phyloP scores from a whole-genome alignment of 2,113 vertebrate genomes.

The Columbina picui region DNA sequence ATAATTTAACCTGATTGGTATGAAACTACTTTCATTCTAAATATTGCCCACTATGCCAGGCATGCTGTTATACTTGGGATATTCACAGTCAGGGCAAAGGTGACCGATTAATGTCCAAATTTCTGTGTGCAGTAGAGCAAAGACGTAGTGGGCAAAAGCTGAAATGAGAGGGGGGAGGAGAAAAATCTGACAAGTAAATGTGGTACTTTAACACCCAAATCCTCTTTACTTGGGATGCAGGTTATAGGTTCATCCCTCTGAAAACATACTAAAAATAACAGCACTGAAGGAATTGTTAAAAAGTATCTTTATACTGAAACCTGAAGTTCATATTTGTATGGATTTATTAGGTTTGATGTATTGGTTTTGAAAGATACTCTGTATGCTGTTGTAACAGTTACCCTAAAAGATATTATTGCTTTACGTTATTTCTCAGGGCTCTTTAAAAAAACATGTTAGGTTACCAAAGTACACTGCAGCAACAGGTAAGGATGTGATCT shows the following conservation, averaged over 20 bases:
- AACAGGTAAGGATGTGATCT: neutral
- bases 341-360: neutral
- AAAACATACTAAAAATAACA: neutral
- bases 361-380: neutral
- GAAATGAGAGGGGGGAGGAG: neutral
- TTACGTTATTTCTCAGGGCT: neutral
- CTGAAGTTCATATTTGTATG: neutral
- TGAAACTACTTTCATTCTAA: slow-evolving; percentile 15
- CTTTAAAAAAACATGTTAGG: neutral
- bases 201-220: neutral
- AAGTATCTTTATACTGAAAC: neutral
- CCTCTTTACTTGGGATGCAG: neutral
- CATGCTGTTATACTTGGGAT: neutral
- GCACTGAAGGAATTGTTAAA: neutral
- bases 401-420: neutral
- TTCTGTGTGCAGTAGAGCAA: neutral
- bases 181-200: neutral
- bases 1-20: slow-evolving; percentile 56
- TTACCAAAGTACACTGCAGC: neutral
- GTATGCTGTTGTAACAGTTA: neutral
- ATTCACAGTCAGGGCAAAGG: slow-evolving; percentile 15
- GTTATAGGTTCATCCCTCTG: neutral
- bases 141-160: neutral
- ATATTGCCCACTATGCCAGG: neutral
- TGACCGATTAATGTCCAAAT: neutral